Evolutionary conservation across 2,888 invertebrate genomes (phyloP), one percentile per base, ranked within the genome.

Genomic region (Amphipoea oculea): DNA sequence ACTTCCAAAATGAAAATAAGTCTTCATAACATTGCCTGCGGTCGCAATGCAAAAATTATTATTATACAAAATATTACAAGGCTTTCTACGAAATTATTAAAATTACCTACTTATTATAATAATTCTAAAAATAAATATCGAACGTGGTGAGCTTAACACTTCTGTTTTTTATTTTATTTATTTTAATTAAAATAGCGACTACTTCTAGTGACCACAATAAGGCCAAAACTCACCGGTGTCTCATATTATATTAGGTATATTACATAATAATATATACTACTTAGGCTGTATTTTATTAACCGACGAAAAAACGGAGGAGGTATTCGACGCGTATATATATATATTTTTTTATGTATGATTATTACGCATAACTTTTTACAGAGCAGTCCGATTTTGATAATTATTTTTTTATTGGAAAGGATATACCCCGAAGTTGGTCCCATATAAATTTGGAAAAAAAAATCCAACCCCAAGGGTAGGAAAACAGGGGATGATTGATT

Each of bases 91-190:
- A 86, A 78, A 80, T 73, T 83, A 87, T 20, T 70, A 17, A 66
- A 76, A 48, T 54, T 82, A 81, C 75, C 72, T 86, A 86, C 68
- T 79, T 87, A 90, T 42, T 86, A 90, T 45, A 83, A 83, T 79
- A 82, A 66, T 29, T 68, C 78, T 86, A 86, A 80, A 73, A 68
- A 80, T 83, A 81, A 73, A 86, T 86, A 86, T 92, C 92, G 96
- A 93, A 96, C 96, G 96, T 96, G 96, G 96, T 96, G 96, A 96
- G 96, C 93, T 96, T 96, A 91, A 81, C 95, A 96, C 96, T 95
- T 60, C 23, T 40, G 14, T 73, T 60, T 73, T 29, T 57, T 57
- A 54, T 51, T 65, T 79, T 79, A 81, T 48, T 62, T 65, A 78
- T 40, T 65, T 79, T 79, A 81, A 84, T 76, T 82, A 85, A 74